Percentiles rank a stretch among this genome's conserved stretches.
phyloP scores from a whole-genome alignment of 2,113 vertebrate genomes.

The Xenopus borealis region DNA sequence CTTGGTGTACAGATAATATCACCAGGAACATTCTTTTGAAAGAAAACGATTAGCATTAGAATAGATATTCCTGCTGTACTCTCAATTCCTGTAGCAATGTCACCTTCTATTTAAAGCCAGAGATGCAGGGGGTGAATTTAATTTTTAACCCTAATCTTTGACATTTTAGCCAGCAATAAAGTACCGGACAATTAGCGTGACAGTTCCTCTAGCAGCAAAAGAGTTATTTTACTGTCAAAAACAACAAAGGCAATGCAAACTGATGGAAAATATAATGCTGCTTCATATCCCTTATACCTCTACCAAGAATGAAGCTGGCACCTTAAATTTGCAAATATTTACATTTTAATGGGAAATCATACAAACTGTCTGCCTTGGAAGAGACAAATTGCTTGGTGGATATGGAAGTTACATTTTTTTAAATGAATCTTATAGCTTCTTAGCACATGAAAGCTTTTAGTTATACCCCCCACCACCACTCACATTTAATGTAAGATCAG shows the following conservation, averaged over 20 bases:
- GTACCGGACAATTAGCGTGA: background rate
- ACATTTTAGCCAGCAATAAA: background rate
- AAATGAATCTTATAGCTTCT: conserved; percentile 40
- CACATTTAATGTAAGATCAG: background rate
- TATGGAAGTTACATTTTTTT: conserved; percentile 42
- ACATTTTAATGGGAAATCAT: conserved; percentile 46
- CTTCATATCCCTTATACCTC: conserved; percentile 22
- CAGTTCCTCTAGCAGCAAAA: background rate
- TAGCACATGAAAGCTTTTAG: conserved; percentile 38
- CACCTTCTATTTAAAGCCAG: conserved; percentile 27
- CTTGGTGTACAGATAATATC: conserved; percentile 26
- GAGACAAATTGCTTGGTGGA: conserved; percentile 40
- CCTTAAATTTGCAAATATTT: conserved; percentile 41
- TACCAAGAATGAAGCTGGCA: conserved; percentile 15
- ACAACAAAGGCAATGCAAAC: background rate
- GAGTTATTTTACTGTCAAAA: conserved; percentile 8
- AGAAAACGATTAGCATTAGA: conserved; percentile 37
- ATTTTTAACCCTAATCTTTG: conserved; percentile 15
- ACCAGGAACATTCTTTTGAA: conserved; percentile 24
- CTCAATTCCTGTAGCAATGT: conserved; percentile 20
- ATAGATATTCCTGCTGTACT: conserved; percentile 27
- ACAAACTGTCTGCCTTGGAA: conserved; percentile 44
- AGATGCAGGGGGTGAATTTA: conserved; percentile 7
- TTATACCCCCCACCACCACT: conserved; percentile 8
- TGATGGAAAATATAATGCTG: conserved; percentile 28